Evolutionary conservation across 2,888 invertebrate genomes (phyloP).

Genomic region (Urechis unicinctus): DNA sequence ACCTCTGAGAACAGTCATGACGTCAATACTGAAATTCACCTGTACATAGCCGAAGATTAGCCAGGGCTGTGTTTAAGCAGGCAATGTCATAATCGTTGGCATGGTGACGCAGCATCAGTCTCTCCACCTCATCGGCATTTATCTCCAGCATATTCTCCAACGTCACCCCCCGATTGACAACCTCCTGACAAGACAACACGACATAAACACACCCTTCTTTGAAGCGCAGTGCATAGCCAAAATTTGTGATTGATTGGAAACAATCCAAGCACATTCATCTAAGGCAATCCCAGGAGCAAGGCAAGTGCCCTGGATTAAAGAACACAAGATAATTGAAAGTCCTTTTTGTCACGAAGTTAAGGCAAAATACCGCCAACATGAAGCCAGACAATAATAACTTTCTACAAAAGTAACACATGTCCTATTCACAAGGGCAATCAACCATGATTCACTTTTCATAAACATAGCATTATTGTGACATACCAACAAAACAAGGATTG

Average conservation of each 20-base stretch:
- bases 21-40: conserved; percentile 54
- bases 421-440: too few species aligned
- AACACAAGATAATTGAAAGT: too few species aligned
- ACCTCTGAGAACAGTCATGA: not conserved
- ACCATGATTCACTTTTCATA: too few species aligned
- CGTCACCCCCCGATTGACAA: conserved; percentile 50
- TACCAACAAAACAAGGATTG: not conserved
- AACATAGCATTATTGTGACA: not conserved
- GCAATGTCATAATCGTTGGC: conserved; percentile 75
- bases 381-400: not conserved
- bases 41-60: conserved; percentile 77
- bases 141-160: conserved; percentile 78
- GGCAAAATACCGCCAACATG: not conserved
- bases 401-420: too few species aligned
- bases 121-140: conserved; percentile 73
- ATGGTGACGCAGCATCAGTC: conserved; percentile 63
- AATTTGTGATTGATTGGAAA: too few species aligned
- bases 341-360: not conserved
- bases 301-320: too few species aligned
- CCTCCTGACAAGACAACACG: conserved; percentile 54
- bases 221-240: not conserved
- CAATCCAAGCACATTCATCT: too few species aligned
- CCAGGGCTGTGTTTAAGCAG: conserved; percentile 74
- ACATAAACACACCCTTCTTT: not conserved
- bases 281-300: too few species aligned